These are phyloP conservation scores for Amniataba percoides DNA, from an alignment of 2,797 vertebrate species.

Conservation along the genomic window DNA sequence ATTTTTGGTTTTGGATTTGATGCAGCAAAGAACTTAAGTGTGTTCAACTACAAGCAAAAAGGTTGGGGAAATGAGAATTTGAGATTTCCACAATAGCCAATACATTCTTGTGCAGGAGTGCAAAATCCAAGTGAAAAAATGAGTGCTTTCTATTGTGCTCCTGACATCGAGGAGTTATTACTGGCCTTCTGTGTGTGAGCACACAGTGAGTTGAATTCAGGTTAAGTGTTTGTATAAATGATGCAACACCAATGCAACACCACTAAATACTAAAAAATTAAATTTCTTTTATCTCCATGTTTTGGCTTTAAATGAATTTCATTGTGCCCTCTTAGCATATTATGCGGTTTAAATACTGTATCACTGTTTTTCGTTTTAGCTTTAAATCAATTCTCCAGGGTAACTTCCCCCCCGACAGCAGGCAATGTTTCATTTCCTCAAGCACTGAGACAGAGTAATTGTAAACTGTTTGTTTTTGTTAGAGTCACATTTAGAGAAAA, in stretches of 20 bases:
- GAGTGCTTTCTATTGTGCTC: constrained; percentile 17
- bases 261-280: not conserved
- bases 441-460: constrained; percentile 47
- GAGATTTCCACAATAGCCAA: constrained; percentile 20
- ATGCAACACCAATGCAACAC: constrained; percentile 23
- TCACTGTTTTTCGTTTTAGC: constrained; percentile 42
- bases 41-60: constrained; percentile 15
- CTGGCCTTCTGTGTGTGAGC: constrained; percentile 1
- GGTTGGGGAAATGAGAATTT: constrained; percentile 18
- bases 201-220: constrained; percentile 25
- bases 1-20: constrained; percentile 36
- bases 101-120: not conserved
- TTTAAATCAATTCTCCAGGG: constrained; percentile 54
- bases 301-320: constrained; percentile 10
- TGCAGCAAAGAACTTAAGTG: constrained; percentile 19
- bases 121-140: constrained; percentile 1
- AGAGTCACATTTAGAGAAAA: constrained; percentile 70
- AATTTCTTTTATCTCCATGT: not conserved
- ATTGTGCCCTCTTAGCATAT: constrained; percentile 21
- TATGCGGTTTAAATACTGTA: constrained; percentile 29
- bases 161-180: not conserved
- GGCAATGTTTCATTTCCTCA: constrained; percentile 56
- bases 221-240: constrained; percentile 19
- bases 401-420: constrained; percentile 41
- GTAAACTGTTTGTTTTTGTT: constrained; percentile 67